Conservation (phyloP, 2,888 invertebrate genomes). For the Lymantria dispar region DNA sequence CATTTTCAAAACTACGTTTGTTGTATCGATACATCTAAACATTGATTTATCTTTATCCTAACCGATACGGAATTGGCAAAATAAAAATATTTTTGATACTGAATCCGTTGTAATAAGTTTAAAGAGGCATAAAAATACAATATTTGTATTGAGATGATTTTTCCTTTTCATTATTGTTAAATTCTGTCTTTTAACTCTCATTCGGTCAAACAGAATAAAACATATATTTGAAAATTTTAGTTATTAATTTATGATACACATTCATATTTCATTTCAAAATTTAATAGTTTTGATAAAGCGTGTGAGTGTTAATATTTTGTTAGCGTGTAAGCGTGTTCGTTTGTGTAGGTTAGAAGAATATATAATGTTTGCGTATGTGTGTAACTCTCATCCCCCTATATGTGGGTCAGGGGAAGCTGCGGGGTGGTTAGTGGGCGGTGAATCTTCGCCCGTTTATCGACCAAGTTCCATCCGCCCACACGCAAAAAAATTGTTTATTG, state of each 20-base stretch:
- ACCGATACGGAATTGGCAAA: no score
- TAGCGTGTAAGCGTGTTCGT: slow-evolving; percentile 12
- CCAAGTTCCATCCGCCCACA: slow-evolving; percentile 42
- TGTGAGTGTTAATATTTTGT: not conserved
- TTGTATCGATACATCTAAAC: no score
- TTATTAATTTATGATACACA: not conserved
- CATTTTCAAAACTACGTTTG: no score
- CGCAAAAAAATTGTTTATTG: slow-evolving; percentile 43
- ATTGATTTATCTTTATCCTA: no score
- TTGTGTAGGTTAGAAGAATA: slow-evolving; percentile 7
- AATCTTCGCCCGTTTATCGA: slow-evolving; percentile 63
- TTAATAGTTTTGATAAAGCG: not conserved
- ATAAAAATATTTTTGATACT: no score
- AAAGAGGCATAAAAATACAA: no score
- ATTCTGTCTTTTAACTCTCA: no score
- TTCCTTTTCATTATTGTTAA: no score
- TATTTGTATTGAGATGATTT: no score
- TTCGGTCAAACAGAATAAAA: no score
- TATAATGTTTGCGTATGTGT: slow-evolving; percentile 30
- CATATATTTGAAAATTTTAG: no score
- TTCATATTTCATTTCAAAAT: not conserved
- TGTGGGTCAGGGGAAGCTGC: slow-evolving; percentile 69
- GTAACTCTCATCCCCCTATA: slow-evolving; percentile 56
- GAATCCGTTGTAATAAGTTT: no score
- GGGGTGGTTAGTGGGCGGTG: slow-evolving; percentile 52